These are phyloP conservation scores for Microcebus griseorufus DNA, from an alignment of 2,113 vertebrate genomes.

Conservation along the genomic window DNA sequence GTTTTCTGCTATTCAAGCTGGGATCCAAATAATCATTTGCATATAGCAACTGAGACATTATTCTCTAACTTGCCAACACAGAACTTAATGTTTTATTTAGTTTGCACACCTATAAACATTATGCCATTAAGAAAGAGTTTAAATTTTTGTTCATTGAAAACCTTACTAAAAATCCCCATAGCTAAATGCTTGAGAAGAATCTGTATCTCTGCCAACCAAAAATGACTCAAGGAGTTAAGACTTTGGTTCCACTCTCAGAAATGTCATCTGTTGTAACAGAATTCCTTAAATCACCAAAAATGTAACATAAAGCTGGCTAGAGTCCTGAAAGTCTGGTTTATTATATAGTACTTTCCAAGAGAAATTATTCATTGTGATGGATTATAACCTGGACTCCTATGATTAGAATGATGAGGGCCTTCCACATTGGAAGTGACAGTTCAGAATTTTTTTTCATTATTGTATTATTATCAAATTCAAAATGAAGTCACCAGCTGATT, in stretches of 20 bases:
- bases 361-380: not conserved
- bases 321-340: not conserved
- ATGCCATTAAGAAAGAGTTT: not conserved
- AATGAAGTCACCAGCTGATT: not conserved
- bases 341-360: constrained; percentile 19
- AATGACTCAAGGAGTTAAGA: not conserved
- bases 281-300: constrained; percentile 38
- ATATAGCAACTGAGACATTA: not conserved
- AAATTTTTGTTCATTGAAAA: constrained; percentile 3
- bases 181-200: not conserved
- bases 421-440: not conserved
- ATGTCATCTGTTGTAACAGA: constrained; percentile 39
- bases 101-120: not conserved
- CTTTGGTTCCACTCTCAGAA: constrained; percentile 25
- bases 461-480: constrained; percentile 31
- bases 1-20: constrained; percentile 31
- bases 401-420: constrained; percentile 32
- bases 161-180: not conserved
- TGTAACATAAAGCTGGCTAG: not conserved
- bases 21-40: constrained; percentile 45
- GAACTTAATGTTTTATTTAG: not conserved
- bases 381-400: not conserved
- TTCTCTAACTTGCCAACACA: constrained; percentile 51
- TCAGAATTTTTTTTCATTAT: not conserved
- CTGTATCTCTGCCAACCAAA: not conserved